Conservation (phyloP, 2,113 vertebrate species). For the Pungitius pungitius region DNA sequence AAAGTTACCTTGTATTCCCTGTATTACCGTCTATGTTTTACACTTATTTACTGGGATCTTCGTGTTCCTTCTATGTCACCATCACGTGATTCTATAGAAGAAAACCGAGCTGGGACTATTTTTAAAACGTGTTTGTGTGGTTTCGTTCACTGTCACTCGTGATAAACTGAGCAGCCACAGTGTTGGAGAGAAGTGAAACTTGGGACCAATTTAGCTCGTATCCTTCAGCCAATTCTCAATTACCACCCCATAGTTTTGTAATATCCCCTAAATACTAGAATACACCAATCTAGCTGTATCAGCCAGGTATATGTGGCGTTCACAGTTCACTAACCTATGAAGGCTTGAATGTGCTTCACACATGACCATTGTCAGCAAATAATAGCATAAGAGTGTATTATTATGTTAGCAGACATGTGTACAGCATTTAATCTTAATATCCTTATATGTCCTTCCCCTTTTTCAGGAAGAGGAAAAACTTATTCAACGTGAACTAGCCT, state of each 20-base stretch:
- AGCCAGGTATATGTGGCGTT: background rate
- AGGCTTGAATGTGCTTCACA: no score
- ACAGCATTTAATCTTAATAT: background rate
- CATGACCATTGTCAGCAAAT: background rate
- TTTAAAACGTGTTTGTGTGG: background rate
- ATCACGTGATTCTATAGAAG: background rate
- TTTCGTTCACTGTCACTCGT: constrained; percentile 26
- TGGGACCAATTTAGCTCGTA: background rate
- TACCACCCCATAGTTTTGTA: background rate
- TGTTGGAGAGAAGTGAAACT: background rate
- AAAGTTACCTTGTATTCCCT: no score
- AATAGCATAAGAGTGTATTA: background rate
- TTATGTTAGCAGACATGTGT: background rate
- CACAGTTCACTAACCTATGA: background rate
- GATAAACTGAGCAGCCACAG: constrained; percentile 2
- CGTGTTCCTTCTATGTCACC: background rate
- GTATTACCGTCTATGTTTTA: no score
- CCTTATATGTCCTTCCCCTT: background rate
- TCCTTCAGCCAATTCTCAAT: background rate
- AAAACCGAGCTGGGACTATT: background rate
- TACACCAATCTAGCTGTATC: background rate
- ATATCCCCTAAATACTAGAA: background rate
- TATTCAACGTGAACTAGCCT: constrained; percentile 89
- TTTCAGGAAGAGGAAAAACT: constrained; percentile 94
- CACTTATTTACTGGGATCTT: background rate